These are phyloP conservation scores for Drosophila albomicans DNA, from an alignment of 1,140 invertebrate species.

Conservation along the genomic window DNA sequence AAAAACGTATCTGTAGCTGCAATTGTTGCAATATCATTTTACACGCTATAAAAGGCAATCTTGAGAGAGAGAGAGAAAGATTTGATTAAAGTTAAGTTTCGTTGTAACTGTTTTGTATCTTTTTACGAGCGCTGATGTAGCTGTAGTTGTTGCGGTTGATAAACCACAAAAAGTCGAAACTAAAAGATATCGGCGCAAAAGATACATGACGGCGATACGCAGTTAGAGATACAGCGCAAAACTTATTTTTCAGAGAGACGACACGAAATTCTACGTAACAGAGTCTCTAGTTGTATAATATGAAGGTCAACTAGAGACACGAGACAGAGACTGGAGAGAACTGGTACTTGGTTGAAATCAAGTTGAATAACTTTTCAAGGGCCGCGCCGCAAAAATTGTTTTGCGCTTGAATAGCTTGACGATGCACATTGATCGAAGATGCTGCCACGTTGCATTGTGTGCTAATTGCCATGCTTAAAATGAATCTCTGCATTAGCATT, in stretches of 20 bases:
- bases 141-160: conserved; percentile 47
- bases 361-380: conserved; percentile 62
- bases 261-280: conserved; percentile 47
- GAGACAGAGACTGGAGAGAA: conserved; percentile 18
- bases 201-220: conserved; percentile 19
- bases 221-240: conserved; percentile 19
- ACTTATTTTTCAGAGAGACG: conserved; percentile 20
- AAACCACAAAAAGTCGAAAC: conserved; percentile 46
- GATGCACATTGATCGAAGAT: not conserved
- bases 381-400: conserved; percentile 10
- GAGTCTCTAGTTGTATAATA: conserved; percentile 33
- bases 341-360: conserved; percentile 39
- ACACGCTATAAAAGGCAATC: not conserved
- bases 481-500: conserved; percentile 21
- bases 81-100: conserved; percentile 15
- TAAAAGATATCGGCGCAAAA: conserved; percentile 16
- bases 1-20: conserved; percentile 3
- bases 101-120: conserved; percentile 25
- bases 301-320: conserved; percentile 44
- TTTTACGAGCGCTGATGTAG: conserved; percentile 9
- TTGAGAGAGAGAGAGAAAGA: not conserved
- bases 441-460: conserved; percentile 21
- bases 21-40: not conserved
- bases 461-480: conserved; percentile 25
- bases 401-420: conserved; percentile 12